Conservation (phyloP, 2,797 vertebrate species). For the Ptychadena robeensis region DNA sequence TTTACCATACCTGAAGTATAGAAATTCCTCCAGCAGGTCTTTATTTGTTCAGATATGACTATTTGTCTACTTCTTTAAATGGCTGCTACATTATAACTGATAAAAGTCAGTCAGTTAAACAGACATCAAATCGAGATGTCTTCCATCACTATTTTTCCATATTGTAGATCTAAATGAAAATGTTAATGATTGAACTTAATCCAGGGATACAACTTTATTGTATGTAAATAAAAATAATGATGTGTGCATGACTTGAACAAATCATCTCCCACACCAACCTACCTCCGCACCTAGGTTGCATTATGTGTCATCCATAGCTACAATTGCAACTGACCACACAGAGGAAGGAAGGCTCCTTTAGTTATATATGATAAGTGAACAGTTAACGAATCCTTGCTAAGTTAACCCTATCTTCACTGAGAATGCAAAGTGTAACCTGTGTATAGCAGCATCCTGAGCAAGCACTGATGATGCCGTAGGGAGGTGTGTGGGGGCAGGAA, state of each 20-base stretch:
- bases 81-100: no score
- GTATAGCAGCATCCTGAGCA: not conserved
- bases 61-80: no score
- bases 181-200: no score
- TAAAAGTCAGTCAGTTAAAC: no score
- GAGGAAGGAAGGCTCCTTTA: not conserved
- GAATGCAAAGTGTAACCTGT: not conserved
- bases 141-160: no score
- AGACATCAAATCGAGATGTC: no score
- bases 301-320: not conserved
- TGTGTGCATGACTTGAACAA: not conserved
- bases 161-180: not conserved
- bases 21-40: no score
- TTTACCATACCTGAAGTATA: no score
- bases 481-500: slow-evolving; percentile 19
- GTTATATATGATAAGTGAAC: not conserved
- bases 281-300: not conserved
- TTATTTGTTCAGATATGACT: no score
- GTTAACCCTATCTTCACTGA: not conserved
- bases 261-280: not conserved
- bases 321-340: not conserved
- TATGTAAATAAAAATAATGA: not conserved
- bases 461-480: slow-evolving; percentile 12
- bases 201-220: not conserved
- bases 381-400: not conserved